Evolutionary conservation across 2,888 invertebrate genomes (phyloP).

Genomic region (Punctoribates punctum): DNA sequence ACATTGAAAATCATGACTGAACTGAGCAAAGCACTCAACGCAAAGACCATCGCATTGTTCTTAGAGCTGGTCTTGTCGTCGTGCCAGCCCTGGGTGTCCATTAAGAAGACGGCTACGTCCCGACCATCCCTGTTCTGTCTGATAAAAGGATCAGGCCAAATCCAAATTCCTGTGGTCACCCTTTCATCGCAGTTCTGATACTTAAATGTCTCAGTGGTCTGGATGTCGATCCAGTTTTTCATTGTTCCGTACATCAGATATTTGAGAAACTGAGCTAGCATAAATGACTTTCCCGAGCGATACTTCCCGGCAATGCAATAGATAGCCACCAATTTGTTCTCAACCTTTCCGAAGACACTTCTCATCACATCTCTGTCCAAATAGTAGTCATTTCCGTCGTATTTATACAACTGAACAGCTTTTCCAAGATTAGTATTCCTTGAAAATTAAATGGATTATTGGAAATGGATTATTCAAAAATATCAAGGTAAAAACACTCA

Average conservation of each 20-base stretch:
- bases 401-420: too few species aligned
- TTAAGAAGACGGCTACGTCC: conserved; percentile 72
- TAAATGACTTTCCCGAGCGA: conserved; percentile 50
- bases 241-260: conserved; percentile 46
- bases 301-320: conserved; percentile 49
- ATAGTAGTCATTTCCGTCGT: too few species aligned
- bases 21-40: conserved; percentile 94
- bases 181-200: conserved; percentile 96
- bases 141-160: conserved; percentile 92
- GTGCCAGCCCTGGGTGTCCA: conserved; percentile 83
- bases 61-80: conserved; percentile 95
- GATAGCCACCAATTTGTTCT: conserved; percentile 42
- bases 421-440: too few species aligned
- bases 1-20: conserved; percentile 72
- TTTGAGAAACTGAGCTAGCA: conserved; percentile 48
- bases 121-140: conserved; percentile 55
- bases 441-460: too few species aligned
- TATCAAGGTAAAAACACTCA: too few species aligned
- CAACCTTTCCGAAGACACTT: too few species aligned
- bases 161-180: conserved; percentile 90
- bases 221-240: conserved; percentile 31
- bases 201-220: conserved; percentile 61
- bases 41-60: conserved; percentile 97
- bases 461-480: too few species aligned
- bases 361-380: too few species aligned